Percentiles rank a stretch among this genome's conserved stretches.
These are phyloP conservation scores for Cyprinella venusta DNA, from an alignment of 2,797 vertebrate genomes.

Conservation along the genomic window DNA sequence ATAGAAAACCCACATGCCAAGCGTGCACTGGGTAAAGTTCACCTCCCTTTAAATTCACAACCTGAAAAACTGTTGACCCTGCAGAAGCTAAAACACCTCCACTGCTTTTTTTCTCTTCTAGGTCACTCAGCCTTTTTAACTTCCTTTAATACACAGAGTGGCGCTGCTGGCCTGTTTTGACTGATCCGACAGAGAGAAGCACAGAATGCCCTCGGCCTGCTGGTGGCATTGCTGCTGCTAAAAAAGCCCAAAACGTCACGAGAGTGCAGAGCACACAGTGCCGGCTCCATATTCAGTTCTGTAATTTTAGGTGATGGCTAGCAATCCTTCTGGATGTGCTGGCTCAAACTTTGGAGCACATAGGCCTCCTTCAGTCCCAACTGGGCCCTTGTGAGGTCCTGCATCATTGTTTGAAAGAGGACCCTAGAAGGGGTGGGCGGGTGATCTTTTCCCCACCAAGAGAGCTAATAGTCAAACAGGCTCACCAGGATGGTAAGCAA, in stretches of 20 bases:
- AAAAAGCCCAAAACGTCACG: slow-evolving; percentile 37
- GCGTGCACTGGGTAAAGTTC: slow-evolving; percentile 46
- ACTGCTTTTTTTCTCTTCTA: slow-evolving; percentile 39
- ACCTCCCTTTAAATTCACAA: slow-evolving; percentile 41
- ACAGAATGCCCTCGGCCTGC: slow-evolving; percentile 48
- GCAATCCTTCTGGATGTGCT: slow-evolving; percentile 52
- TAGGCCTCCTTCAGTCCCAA: slow-evolving; percentile 35
- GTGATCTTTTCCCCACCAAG: slow-evolving; percentile 68
- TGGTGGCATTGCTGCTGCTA: slow-evolving; percentile 36
- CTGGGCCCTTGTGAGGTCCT: slow-evolving; percentile 61
- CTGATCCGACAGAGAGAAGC: slow-evolving; percentile 39
- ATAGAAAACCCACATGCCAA: slow-evolving; percentile 48
- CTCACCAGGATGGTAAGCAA: slow-evolving; percentile 51
- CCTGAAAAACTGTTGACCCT: slow-evolving; percentile 45
- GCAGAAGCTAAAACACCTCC: slow-evolving; percentile 47
- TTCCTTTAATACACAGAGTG: slow-evolving; percentile 47
- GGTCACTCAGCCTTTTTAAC: slow-evolving; percentile 46
- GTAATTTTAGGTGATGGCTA: slow-evolving; percentile 75
- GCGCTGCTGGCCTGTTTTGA: slow-evolving; percentile 50
- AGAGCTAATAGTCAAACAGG: slow-evolving; percentile 61
- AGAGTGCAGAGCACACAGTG: slow-evolving; percentile 39
- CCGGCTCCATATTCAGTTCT: slow-evolving; percentile 69
- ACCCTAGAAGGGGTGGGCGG: slow-evolving; percentile 52
- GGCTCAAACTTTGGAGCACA: slow-evolving; percentile 58
- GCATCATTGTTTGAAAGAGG: slow-evolving; percentile 70